Base-by-base conservation (phyloP, 2,888 invertebrate genomes). In the Psococerastis gibbosa region DNA sequence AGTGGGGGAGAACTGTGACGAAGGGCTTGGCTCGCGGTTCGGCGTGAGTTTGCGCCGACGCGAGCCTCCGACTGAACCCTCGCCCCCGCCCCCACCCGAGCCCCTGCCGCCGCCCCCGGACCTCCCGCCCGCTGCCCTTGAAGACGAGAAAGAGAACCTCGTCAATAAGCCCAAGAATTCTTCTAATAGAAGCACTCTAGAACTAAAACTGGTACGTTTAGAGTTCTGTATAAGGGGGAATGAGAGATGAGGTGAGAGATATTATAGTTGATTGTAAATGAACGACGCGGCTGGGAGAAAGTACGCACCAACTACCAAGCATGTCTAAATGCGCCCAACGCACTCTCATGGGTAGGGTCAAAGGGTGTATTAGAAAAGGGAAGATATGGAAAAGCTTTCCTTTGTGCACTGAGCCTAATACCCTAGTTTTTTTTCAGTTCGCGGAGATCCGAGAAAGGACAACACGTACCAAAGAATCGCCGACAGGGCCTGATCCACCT, bases 391-490 rank as follows among this genome's bases (percentile, higher is more conserved):
- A n/a, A n/a, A n/a, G n/a, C n/a, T n/a, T n/a, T n/a, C n/a, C n/a
- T n/a, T n/a, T n/a, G n/a, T n/a, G n/a, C n/a, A n/a, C n/a, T n/a
- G n/a, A n/a, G n/a, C n/a, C n/a, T n/a, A n/a, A n/a, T n/a, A n/a
- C n/a, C n/a, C 9, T 31, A 11, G 9, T n/a, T 31, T 33, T 33
- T 38, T 5, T 38, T 38, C 20, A 38, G 38, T 17, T 84, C 38
- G 79, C 82, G 3, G 87, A 87, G 60, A 84, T 85, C 46, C 84
- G 83, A 58, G 82, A 83, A 56, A 68, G 75, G 44, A 75, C 78
- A 77, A 78, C 53, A 70, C 71, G 52, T 75, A 75, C 57, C 42
- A 68, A 66, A 56, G 72, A 70, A 55, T 70, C 70, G 42, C 68
- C 70, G 38, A 62, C 64, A 32, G 45, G 33, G 20, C 11, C 22